Base-by-base conservation (phyloP, 2,113 vertebrate genomes). In the Archilochus colubris region DNA sequence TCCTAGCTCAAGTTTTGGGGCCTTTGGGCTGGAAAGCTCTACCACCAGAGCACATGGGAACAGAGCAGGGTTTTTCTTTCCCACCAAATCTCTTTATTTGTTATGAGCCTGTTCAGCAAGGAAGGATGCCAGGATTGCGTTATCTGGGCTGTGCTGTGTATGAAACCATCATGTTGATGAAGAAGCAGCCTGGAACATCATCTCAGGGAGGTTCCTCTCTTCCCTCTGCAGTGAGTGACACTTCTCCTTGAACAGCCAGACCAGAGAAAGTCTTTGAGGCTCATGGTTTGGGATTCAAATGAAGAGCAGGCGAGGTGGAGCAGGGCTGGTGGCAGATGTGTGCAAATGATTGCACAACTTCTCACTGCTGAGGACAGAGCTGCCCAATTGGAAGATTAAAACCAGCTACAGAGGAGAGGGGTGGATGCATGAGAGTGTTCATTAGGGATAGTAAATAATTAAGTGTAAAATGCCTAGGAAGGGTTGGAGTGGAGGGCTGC, bases 311-410 rank as follows among this genome's bases (percentile, higher is more conserved):
- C 1, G 81, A 81, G 93, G 48, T 27, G 84, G 86, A 82, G 87
- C 70, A 15, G 70, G 62, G 86, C 74, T 62, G 93, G 77, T 89
- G 94, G 91, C 67, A 82, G 86, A 75, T 82, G 86, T n/a, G 61
- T 36, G 36, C 38, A 7, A 33, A 25, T 31, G 91, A 33, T 91
- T 95, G 75, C 84, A 72, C 92, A 91, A 93, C 74, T 46, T 27
- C 72, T 57, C 11, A 1, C 27, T 1, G 9, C 68, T 11, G 57
- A 74, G 63, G 75, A 67, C 0, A 0, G 57, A 88, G 55, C 93
- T 86, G 72, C 88, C 76, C 50, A 0, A 64, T 30, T 55, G 31
- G 81, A 94, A 92, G 0, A 72, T 30, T 55, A 38, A 83, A 94
- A 92, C 51, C 93, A 88, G 57, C 70, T 63, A 55, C 86, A 78